phyloP scores from a whole-genome alignment of 2,888 invertebrate species.

The Amblyjoppa proteus region DNA sequence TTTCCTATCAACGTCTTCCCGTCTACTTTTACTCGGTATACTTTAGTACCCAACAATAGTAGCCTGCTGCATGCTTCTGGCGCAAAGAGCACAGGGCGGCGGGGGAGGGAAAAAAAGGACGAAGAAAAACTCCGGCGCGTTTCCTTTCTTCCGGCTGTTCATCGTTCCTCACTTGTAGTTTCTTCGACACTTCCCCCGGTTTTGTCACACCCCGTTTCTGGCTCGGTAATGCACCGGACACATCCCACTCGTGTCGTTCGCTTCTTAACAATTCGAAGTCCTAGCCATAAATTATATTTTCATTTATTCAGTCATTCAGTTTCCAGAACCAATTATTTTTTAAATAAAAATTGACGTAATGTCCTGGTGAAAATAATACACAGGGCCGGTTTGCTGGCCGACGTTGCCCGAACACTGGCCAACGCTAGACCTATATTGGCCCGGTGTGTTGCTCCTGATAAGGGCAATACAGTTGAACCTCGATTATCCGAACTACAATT shows the following conservation, averaged over 20 bases:
- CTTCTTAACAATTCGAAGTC: background rate
- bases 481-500: no score
- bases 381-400: no score
- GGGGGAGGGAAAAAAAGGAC: background rate
- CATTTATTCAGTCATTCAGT: no score
- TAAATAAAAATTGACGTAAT: no score
- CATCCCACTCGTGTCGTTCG: background rate
- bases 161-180: constrained; percentile 4
- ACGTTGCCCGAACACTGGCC: no score
- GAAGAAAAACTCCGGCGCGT: constrained; percentile 7
- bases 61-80: background rate
- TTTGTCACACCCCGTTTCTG: background rate
- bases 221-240: background rate
- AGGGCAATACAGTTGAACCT: no score
- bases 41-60: constrained; percentile 23
- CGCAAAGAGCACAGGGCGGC: background rate
- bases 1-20: background rate
- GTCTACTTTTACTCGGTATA: background rate
- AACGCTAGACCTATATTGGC: no score
- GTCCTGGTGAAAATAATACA: no score
- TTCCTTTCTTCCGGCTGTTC: constrained; percentile 29
- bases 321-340: no score
- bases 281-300: no score
- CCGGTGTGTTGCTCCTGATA: no score
- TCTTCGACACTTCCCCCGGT: constrained; percentile 2